phyloP scores from a whole-genome alignment of 2,888 invertebrate species.

The Rhopalosiphum nymphaeae region DNA sequence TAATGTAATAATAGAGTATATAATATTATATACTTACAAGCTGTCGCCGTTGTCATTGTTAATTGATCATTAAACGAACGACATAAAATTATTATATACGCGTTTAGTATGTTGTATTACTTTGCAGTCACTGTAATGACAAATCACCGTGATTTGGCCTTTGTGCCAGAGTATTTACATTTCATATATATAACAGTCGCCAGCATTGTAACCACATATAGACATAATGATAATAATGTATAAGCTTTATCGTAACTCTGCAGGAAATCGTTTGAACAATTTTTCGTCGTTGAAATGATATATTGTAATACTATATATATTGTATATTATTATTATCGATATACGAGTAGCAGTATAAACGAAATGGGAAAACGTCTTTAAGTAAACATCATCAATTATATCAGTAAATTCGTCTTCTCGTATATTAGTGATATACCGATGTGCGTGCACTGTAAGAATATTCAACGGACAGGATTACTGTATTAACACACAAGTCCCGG shows the following conservation, averaged over 20 bases:
- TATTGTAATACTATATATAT: background rate
- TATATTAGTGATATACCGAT: background rate
- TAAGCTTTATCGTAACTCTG: background rate
- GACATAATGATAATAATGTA: background rate
- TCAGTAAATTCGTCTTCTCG: background rate
- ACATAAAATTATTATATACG: background rate
- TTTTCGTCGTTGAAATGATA: background rate
- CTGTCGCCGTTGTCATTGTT: background rate
- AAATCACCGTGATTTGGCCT: background rate
- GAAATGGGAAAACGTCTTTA: background rate
- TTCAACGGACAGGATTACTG: background rate
- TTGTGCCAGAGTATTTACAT: background rate
- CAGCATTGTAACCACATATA: background rate
- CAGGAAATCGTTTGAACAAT: background rate
- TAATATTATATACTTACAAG: background rate
- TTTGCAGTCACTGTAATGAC: background rate
- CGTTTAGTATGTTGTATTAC: background rate
- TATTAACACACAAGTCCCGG: background rate
- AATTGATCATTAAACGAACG: background rate
- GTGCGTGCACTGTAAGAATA: background rate
- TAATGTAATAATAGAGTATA: background rate
- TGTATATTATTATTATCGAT: background rate
- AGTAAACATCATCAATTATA: background rate
- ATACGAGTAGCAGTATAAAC: background rate
- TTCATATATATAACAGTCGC: background rate